phyloP scores from a whole-genome alignment of 2,797 vertebrate genomes.

The Sarcoramphus papa region DNA sequence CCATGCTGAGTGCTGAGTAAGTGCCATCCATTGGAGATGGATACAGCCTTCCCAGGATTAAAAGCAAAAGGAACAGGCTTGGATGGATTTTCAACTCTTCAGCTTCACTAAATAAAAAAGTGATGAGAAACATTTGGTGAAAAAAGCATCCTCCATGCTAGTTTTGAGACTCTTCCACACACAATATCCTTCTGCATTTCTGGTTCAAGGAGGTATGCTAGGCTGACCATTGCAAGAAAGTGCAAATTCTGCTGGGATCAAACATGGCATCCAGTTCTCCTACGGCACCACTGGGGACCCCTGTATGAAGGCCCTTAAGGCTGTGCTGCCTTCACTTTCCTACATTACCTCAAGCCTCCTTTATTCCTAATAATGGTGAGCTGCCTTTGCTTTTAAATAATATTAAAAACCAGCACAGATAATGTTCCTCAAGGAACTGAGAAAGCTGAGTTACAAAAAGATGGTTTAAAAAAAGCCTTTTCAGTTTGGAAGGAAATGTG shows the following conservation, averaged over 20 bases:
- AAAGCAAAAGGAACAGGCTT: constrained; percentile 88
- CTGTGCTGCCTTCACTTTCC: neutral
- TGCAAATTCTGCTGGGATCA: neutral
- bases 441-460: neutral
- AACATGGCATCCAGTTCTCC: neutral
- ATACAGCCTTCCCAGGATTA: constrained; percentile 91
- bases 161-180: neutral
- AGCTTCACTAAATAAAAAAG: constrained; percentile 59
- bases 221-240: neutral
- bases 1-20: constrained; percentile 84
- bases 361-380: neutral
- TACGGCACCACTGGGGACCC: neutral
- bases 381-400: neutral
- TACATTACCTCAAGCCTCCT: neutral
- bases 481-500: neutral
- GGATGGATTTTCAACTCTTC: constrained; percentile 83
- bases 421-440: neutral
- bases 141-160: neutral
- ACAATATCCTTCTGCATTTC: neutral
- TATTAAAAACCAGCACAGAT: neutral
- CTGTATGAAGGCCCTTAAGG: neutral
- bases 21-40: constrained; percentile 95
- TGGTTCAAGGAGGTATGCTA: neutral
- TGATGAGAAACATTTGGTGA: neutral
- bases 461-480: neutral